These are phyloP conservation scores for Sciurus vulgaris DNA, from an alignment of 2,797 vertebrate species.

Conservation along the genomic window DNA sequence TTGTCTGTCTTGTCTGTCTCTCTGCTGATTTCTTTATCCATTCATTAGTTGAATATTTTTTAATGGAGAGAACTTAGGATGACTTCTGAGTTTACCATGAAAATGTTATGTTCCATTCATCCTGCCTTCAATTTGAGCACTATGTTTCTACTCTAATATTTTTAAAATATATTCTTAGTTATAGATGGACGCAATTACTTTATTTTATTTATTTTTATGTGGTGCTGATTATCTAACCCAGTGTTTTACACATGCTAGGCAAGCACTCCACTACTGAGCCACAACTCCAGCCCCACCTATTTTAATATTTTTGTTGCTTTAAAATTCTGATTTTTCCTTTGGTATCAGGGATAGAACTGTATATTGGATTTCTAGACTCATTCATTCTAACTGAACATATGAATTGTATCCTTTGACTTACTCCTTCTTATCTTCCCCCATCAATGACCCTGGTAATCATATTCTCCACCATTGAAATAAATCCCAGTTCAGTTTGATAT, in stretches of 20 bases:
- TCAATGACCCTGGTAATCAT: too few species aligned
- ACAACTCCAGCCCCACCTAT: too few species aligned
- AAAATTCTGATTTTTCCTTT: neutral
- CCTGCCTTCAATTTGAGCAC: neutral
- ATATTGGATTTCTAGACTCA: too few species aligned
- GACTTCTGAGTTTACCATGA: neutral
- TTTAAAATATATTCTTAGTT: neutral
- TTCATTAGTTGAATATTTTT: neutral
- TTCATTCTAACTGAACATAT: too few species aligned
- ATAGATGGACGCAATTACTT: too few species aligned
- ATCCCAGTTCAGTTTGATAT: neutral
- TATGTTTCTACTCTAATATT: neutral
- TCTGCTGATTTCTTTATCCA: neutral
- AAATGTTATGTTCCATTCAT: neutral
- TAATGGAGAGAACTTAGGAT: neutral
- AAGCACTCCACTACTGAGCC: too few species aligned
- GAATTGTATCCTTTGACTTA: too few species aligned
- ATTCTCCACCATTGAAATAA: neutral
- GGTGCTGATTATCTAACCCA: too few species aligned
- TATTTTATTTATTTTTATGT: too few species aligned
- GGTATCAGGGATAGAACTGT: neutral
- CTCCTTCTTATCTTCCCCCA: too few species aligned
- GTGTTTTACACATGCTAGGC: too few species aligned
- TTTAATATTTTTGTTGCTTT: neutral
- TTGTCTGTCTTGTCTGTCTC: neutral